Conservation (phyloP, 2,888 invertebrate species). For the Caenorhabditis becei region DNA sequence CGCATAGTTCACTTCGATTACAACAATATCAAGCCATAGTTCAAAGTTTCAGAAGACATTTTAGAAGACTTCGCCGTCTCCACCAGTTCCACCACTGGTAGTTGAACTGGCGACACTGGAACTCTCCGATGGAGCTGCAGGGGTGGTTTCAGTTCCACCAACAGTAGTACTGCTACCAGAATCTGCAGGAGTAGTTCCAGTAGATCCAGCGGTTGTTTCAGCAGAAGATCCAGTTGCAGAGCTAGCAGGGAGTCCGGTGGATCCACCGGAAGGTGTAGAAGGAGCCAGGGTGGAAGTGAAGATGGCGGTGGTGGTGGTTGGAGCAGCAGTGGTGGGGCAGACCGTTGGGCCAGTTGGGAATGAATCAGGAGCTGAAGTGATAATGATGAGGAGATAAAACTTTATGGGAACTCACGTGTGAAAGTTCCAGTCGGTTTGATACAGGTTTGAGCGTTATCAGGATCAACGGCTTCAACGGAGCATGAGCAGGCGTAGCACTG, state of each 20-base stretch:
- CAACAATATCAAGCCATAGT: no score
- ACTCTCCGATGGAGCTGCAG: not conserved
- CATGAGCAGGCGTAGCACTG: slow-evolving; percentile 40
- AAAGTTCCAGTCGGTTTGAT: not conserved
- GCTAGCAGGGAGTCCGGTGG: not conserved
- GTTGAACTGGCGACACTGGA: no score
- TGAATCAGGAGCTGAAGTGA: slow-evolving; percentile 3
- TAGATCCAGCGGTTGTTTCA: not conserved
- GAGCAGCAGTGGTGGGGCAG: slow-evolving; percentile 20
- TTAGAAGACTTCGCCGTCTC: no score
- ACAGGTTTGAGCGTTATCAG: slow-evolving; percentile 14
- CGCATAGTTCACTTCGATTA: no score
- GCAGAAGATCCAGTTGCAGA: not conserved
- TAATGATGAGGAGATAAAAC: no score
- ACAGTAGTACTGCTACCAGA: not conserved
- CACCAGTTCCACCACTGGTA: no score
- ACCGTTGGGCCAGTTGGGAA: not conserved
- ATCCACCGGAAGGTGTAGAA: not conserved
- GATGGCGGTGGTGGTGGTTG: slow-evolving; percentile 30
- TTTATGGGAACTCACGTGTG: not conserved
- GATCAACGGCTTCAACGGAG: not conserved
- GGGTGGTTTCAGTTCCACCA: not conserved
- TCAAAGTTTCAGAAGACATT: no score
- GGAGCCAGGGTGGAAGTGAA: slow-evolving; percentile 13
- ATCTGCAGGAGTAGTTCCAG: no score